Evolutionary conservation across 2,113 vertebrate genomes (phyloP).

Genomic region (Nycticebus coucang): DNA sequence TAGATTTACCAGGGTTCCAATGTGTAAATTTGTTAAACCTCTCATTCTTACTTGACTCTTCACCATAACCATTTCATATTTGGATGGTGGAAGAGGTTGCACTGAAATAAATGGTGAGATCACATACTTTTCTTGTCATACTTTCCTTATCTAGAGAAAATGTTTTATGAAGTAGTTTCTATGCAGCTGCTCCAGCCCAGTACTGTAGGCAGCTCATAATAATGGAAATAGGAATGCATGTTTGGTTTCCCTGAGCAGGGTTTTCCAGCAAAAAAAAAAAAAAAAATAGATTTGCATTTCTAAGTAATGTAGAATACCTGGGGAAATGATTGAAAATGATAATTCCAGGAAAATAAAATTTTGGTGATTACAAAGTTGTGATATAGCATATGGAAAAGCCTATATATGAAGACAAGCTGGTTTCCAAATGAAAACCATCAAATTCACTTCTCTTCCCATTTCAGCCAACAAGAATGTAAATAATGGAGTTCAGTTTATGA

Average conservation of each 20-base stretch:
- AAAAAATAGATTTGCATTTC: slow-evolving; percentile 35
- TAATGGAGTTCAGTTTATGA: background rate
- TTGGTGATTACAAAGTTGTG: background rate
- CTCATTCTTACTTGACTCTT: background rate
- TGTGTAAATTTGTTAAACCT: background rate
- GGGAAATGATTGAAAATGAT: slow-evolving; percentile 8
- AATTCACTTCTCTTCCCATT: background rate
- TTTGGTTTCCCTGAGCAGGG: slow-evolving; percentile 28
- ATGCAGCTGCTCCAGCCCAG: background rate
- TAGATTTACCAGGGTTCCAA: background rate
- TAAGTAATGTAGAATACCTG: slow-evolving; percentile 14
- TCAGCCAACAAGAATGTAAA: background rate
- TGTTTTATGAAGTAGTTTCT: background rate
- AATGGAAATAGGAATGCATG: background rate
- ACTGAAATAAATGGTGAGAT: background rate
- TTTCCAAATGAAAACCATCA: background rate
- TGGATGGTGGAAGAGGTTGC: background rate
- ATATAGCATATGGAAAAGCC: background rate
- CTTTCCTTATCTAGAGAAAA: background rate
- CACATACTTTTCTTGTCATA: slow-evolving; percentile 3
- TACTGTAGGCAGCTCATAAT: background rate
- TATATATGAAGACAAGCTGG: background rate
- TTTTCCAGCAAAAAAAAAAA: background rate
- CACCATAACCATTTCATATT: background rate
- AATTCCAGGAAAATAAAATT: slow-evolving; percentile 29